phyloP scores from a whole-genome alignment of 2,888 invertebrate genomes.

The Eudasyphora cyanicolor region DNA sequence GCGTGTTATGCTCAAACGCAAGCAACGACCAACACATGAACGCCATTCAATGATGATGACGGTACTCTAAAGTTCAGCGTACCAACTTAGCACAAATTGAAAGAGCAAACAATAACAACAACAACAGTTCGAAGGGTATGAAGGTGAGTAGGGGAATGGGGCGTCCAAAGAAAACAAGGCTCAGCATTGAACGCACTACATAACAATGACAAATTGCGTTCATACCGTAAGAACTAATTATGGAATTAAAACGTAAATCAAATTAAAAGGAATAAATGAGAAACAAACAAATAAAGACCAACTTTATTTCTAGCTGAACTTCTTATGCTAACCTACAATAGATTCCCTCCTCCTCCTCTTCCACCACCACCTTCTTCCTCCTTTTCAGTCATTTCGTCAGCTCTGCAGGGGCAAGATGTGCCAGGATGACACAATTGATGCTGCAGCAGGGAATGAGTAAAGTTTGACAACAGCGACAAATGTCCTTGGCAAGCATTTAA shows the following conservation, averaged over 20 bases:
- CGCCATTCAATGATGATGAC: no score
- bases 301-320: background rate
- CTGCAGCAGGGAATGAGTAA: background rate
- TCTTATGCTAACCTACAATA: background rate
- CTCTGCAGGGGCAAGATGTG: background rate
- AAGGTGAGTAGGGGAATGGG: background rate
- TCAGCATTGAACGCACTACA: background rate
- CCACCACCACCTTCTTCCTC: background rate
- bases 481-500: background rate
- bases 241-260: slow-evolving; percentile 55
- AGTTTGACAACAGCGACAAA: background rate
- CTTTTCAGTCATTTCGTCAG: background rate
- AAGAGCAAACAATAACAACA: background rate
- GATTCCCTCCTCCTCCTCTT: background rate
- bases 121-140: background rate
- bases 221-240: slow-evolving; percentile 49
- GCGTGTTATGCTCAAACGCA: slow-evolving; percentile 41
- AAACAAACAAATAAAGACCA: slow-evolving; percentile 13
- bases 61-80: background rate
- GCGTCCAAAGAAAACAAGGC: no score
- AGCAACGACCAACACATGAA: background rate
- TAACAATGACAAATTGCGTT: slow-evolving; percentile 45
- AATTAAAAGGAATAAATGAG: slow-evolving; percentile 41
- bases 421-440: background rate
- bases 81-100: background rate